phyloP scores from a whole-genome alignment of 2,797 vertebrate genomes.

The Danio aesculapii region DNA sequence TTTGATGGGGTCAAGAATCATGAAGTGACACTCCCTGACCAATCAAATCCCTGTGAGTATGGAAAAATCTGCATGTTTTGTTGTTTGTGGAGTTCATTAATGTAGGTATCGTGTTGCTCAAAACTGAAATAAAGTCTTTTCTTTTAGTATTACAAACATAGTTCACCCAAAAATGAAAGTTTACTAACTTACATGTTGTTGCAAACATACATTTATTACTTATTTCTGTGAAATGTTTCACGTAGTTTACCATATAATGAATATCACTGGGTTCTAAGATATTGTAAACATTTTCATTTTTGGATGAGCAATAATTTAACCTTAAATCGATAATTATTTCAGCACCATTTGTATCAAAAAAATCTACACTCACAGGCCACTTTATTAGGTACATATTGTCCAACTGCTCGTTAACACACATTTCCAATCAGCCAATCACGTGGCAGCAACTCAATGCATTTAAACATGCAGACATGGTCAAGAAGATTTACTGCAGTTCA shows the following conservation, averaged over 20 bases:
- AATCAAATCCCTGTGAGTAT: conserved; percentile 93
- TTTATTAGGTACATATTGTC: too few species aligned
- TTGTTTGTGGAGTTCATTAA: background rate
- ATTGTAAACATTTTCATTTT: background rate
- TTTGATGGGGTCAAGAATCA: conserved; percentile 91
- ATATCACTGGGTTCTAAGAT: background rate
- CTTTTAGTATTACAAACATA: background rate
- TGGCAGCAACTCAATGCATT: too few species aligned
- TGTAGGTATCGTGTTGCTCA: background rate
- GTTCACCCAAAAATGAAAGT: background rate
- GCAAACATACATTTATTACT: background rate
- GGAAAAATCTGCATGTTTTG: background rate
- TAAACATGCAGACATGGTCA: too few species aligned
- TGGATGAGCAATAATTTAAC: background rate
- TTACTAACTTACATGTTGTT: background rate
- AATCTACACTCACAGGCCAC: background rate
- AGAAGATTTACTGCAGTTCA: too few species aligned
- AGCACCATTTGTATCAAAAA: background rate
- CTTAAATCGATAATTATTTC: too few species aligned
- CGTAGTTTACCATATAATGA: background rate
- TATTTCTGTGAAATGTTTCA: background rate
- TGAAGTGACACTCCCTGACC: conserved; percentile 88
- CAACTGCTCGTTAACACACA: too few species aligned
- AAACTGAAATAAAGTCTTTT: background rate
- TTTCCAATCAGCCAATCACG: too few species aligned